A percentile compares a stretch with the other conserved stretches of the same genome.
Evolutionary conservation across 2,888 invertebrate genomes (phyloP).

Genomic region (Dryadula phaetusa): DNA sequence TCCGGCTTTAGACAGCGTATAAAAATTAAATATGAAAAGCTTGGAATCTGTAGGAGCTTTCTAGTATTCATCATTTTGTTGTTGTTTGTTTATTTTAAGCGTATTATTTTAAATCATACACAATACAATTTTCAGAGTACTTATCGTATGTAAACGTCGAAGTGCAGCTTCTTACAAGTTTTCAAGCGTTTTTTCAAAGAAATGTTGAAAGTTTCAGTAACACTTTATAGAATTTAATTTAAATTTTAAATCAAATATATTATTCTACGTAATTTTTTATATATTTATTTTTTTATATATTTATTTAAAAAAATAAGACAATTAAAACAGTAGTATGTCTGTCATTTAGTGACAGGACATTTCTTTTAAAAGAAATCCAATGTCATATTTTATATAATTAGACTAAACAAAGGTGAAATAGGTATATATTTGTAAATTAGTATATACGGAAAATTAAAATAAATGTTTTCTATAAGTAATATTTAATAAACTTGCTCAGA

Average conservation of each 20-base stretch:
- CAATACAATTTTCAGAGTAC: background rate
- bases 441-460: no score
- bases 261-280: background rate
- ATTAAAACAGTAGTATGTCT: no score
- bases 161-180: background rate
- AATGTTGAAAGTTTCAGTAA: slow-evolving; percentile 35
- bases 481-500: background rate
- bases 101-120: no score
- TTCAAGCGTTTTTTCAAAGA: background rate
- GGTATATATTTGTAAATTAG: no score
- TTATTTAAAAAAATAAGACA: no score
- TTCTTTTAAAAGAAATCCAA: background rate
- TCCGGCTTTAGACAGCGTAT: background rate
- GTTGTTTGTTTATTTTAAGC: no score
- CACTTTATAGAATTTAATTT: no score
- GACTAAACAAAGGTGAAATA: no score
- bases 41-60: background rate
- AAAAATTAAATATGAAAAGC: background rate
- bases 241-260: slow-evolving; percentile 35
- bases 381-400: background rate
- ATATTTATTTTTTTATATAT: no score
- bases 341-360: no score
- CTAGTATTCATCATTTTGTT: no score
- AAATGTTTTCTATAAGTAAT: background rate
- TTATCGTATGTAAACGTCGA: background rate